Evolutionary conservation across 2,113 vertebrate genomes (phyloP).

Genomic region (Tichodroma muraria): DNA sequence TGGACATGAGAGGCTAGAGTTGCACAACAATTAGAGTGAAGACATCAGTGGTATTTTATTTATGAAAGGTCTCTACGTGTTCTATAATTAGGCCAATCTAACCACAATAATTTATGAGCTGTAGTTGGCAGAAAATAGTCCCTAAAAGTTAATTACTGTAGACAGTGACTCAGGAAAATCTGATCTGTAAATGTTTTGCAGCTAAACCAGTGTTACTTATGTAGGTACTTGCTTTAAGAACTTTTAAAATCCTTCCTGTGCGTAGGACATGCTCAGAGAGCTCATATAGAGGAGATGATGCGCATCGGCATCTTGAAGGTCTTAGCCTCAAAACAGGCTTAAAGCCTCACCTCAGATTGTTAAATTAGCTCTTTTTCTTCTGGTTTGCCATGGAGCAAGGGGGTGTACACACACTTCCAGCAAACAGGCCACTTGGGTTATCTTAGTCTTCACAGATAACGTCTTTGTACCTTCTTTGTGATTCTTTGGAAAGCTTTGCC

Average conservation of each 20-base stretch:
- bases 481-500: background rate
- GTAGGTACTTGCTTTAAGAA: background rate
- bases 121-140: background rate
- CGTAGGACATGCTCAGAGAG: background rate
- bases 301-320: background rate
- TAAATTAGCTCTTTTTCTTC: background rate
- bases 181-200: background rate
- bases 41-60: constrained; percentile 52
- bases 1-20: constrained; percentile 20
- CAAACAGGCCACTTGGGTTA: background rate
- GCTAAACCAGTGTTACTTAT: background rate
- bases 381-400: background rate
- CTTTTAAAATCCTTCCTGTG: background rate
- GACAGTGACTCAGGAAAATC: background rate
- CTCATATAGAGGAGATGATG: background rate
- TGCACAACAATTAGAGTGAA: constrained; percentile 45
- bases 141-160: background rate
- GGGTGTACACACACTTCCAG: background rate
- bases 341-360: background rate
- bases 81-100: constrained; percentile 15
- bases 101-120: constrained; percentile 15
- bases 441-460: background rate
- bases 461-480: background rate
- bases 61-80: background rate
- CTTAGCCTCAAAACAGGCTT: background rate